Evolutionary conservation across 2,113 vertebrate species (phyloP).

Genomic region (Serilophus lunatus): DNA sequence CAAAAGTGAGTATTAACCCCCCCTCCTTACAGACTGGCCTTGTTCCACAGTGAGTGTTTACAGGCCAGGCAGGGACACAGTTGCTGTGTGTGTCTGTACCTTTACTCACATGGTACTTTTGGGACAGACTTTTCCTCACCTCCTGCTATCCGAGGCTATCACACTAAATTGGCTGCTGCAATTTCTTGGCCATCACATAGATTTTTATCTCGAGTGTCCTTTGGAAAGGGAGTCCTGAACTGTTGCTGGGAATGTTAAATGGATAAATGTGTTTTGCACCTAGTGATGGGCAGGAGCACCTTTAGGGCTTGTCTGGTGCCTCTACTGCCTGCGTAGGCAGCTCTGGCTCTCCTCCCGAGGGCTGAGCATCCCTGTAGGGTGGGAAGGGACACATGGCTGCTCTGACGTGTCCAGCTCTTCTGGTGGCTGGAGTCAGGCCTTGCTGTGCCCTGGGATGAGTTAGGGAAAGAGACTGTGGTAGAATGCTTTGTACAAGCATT

Average conservation of each 20-base stretch:
- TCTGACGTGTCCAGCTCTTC: not conserved
- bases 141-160: not conserved
- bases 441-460: not conserved
- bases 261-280: not conserved
- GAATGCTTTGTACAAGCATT: not conserved
- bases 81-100: accelerated
- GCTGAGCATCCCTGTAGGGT: not conserved
- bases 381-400: not conserved
- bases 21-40: not conserved
- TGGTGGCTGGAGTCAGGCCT: not conserved
- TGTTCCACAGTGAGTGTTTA: not conserved
- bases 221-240: not conserved
- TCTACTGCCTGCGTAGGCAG: accelerated
- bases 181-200: not conserved
- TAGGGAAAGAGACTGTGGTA: not conserved
- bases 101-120: not conserved
- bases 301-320: not conserved
- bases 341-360: not conserved
- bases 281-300: not conserved
- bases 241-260: not conserved
- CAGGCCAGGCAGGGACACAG: accelerated
- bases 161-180: not conserved
- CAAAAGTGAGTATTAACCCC: not conserved
- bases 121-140: not conserved
- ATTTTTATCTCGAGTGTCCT: not conserved